phyloP scores from a whole-genome alignment of 2,797 vertebrate species.

The Kryptopterus vitreolus region DNA sequence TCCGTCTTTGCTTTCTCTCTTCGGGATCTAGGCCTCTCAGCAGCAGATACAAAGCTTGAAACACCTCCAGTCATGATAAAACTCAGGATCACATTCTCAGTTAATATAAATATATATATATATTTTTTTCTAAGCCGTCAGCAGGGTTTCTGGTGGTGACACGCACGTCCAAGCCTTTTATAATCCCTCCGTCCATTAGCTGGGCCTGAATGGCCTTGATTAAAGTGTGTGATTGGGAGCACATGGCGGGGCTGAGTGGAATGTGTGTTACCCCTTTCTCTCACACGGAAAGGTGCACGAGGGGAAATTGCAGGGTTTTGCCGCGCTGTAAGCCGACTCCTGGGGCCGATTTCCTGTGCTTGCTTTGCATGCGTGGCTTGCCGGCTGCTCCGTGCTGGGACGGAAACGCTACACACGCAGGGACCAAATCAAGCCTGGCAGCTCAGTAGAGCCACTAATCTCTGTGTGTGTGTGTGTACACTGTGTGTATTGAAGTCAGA shows the following conservation, averaged over 20 bases:
- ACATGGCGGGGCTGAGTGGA: conserved; percentile 70
- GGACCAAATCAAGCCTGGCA: conserved; percentile 56
- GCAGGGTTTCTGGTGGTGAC: conserved; percentile 73
- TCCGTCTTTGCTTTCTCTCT: conserved; percentile 75
- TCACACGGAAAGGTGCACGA: conserved; percentile 79
- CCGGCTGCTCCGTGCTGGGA: conserved; percentile 55
- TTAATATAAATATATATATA: conserved; percentile 40
- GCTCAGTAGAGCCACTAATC: conserved; percentile 36
- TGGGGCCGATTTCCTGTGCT: conserved; percentile 73
- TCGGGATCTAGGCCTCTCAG: conserved; percentile 65
- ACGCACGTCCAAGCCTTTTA: conserved; percentile 61
- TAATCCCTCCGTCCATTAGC: conserved; percentile 37
- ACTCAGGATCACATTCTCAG: conserved; percentile 1
- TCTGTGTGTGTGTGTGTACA: conserved; percentile 37
- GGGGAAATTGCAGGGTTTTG: conserved; percentile 79
- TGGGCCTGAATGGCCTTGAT: conserved; percentile 76
- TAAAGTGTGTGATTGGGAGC: conserved; percentile 81
- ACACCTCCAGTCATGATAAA: conserved; percentile 61
- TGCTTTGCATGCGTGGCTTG: conserved; percentile 74
- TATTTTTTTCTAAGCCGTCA: conserved; percentile 66
- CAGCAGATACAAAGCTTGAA: conserved; percentile 71
- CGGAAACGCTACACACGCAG: conserved; percentile 26
- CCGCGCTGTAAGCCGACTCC: conserved; percentile 69
- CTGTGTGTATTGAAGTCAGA: conserved; percentile 20
- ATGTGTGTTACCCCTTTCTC: conserved; percentile 63